Evolutionary conservation across 2,797 vertebrate species (phyloP).

Genomic region (Gila robusta): DNA sequence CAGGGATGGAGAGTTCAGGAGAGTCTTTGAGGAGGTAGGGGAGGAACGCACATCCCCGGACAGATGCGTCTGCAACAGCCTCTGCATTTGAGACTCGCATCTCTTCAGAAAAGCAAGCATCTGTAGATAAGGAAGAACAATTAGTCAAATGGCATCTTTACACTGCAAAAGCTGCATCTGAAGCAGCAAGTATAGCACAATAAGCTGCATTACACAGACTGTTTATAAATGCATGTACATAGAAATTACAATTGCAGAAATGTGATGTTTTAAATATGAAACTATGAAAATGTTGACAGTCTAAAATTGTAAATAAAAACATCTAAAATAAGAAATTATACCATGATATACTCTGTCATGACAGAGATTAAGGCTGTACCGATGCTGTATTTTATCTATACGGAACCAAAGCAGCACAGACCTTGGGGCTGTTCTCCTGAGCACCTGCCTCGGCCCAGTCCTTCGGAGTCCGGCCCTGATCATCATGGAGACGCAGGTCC

Average conservation of each 20-base stretch:
- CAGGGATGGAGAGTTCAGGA: slow-evolving; percentile 73
- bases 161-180: background rate
- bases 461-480: slow-evolving; percentile 75
- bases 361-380: background rate
- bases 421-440: slow-evolving; percentile 75
- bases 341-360: background rate
- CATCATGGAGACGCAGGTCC: slow-evolving; percentile 84
- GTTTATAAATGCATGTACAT: background rate
- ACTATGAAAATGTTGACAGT: background rate
- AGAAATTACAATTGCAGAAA: background rate
- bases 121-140: slow-evolving; percentile 66
- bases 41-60: slow-evolving; percentile 67
- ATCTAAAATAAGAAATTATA: background rate
- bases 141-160: background rate
- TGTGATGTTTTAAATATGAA: background rate
- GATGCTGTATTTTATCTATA: background rate
- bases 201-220: background rate
- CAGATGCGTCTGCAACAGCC: slow-evolving; percentile 71
- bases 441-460: slow-evolving; percentile 81
- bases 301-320: background rate
- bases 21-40: slow-evolving; percentile 71
- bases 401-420: slow-evolving; percentile 58
- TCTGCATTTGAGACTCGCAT: slow-evolving; percentile 81
- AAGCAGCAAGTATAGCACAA: background rate
- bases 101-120: slow-evolving; percentile 84